A percentile compares a stretch with the other conserved stretches of the same genome.
Conservation (phyloP, 2,888 invertebrate species). For the Ichneumon xanthorius region DNA sequence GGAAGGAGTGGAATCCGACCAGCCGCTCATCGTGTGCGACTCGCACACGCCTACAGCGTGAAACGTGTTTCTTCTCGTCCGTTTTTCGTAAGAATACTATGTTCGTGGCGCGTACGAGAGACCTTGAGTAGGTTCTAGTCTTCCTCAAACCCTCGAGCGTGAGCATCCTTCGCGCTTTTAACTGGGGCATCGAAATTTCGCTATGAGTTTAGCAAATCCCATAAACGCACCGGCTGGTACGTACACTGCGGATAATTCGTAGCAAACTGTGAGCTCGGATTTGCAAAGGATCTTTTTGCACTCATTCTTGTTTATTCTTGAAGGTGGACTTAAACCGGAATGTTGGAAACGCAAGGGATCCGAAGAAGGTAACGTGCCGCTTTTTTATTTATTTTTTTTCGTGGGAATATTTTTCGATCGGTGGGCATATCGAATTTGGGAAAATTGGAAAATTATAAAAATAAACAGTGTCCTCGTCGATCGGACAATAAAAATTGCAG, state of each 20-base stretch:
- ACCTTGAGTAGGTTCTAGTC: constrained; percentile 63
- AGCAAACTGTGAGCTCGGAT: not conserved
- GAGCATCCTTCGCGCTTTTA: constrained; percentile 17
- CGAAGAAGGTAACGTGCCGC: constrained; percentile 65
- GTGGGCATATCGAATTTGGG: too few relatives aligned
- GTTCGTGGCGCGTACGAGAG: constrained; percentile 65
- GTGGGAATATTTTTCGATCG: not conserved
- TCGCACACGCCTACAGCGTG: constrained; percentile 25
- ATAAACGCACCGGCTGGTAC: constrained; percentile 67
- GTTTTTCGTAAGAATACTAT: constrained; percentile 62
- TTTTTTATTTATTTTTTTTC: constrained; percentile 16
- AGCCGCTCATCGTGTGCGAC: not conserved
- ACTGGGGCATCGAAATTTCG: constrained; percentile 16
- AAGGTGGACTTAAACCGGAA: constrained; percentile 62
- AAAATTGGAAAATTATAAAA: too few relatives aligned
- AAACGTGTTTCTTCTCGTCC: constrained; percentile 69
- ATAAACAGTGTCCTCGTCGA: too few relatives aligned
- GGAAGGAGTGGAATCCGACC: constrained; percentile 26
- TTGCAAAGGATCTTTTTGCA: constrained; percentile 8
- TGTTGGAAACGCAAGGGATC: constrained; percentile 69
- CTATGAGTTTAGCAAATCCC: constrained; percentile 68
- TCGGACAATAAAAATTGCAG: too few relatives aligned
- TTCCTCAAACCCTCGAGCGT: constrained; percentile 28
- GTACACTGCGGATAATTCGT: constrained; percentile 35
- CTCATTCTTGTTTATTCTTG: constrained; percentile 44